Conservation (phyloP, 1,140 invertebrate genomes). For the Eulimnadia texana region DNA sequence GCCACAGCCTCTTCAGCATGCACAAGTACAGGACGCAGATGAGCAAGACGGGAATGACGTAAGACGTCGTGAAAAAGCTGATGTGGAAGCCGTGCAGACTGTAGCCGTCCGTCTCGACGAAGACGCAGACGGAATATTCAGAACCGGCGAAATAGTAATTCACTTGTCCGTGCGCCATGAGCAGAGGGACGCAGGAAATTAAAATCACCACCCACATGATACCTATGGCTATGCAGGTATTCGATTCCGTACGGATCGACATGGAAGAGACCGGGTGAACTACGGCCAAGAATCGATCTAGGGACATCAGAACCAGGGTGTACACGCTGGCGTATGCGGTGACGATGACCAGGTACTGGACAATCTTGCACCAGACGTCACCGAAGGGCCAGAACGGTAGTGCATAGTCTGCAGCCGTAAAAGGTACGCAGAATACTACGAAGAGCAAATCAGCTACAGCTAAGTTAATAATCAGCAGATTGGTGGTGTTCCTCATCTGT, state of each 20-base stretch:
- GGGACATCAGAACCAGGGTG: constrained; percentile 85
- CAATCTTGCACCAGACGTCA: constrained; percentile 73
- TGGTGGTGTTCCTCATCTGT: constrained; percentile 84
- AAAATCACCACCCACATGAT: constrained; percentile 67
- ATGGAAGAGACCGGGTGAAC: constrained; percentile 85
- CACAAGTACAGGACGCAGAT: constrained; percentile 80
- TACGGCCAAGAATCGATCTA: constrained; percentile 87
- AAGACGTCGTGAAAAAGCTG: constrained; percentile 69
- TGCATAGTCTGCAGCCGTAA: constrained; percentile 77
- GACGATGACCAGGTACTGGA: constrained; percentile 68
- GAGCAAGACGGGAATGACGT: constrained; percentile 62
- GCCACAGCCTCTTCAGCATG: constrained; percentile 78
- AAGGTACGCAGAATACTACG: constrained; percentile 89
- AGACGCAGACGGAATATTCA: constrained; percentile 37
- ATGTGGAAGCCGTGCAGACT: constrained; percentile 56
- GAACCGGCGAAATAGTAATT: constrained; percentile 39
- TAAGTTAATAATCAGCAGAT: constrained; percentile 76
- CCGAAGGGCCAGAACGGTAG: constrained; percentile 81
- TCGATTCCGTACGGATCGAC: constrained; percentile 67
- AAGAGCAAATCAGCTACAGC: constrained; percentile 84
- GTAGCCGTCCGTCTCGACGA: constrained; percentile 36
- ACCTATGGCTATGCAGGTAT: constrained; percentile 61
- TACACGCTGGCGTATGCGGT: constrained; percentile 88
- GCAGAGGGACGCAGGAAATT: constrained; percentile 50
- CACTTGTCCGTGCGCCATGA: constrained; percentile 59